A percentile compares a stretch with the other conserved stretches of the same genome.
These are phyloP conservation scores for Eriocheir sinensis DNA, from an alignment of 1,140 invertebrate genomes.

Conservation along the genomic window DNA sequence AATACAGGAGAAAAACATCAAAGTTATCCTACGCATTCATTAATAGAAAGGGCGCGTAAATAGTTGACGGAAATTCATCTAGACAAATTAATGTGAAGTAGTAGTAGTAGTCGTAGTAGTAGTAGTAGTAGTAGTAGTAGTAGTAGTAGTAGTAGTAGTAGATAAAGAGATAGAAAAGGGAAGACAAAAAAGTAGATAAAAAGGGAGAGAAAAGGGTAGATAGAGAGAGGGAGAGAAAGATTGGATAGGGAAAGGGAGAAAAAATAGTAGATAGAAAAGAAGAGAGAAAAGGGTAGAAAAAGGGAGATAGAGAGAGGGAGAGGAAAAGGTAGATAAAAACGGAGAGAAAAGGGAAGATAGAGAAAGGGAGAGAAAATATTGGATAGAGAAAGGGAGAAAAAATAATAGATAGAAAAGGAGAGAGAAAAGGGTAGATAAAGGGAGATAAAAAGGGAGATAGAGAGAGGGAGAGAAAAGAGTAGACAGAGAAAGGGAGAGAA, in stretches of 20 bases:
- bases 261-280: not conserved
- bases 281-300: not conserved
- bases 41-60: not conserved
- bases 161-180: not conserved
- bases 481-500: not conserved
- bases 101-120: constrained; percentile 52
- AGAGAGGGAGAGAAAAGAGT: not conserved
- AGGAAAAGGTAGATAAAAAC: not conserved
- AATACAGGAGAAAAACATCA: not conserved
- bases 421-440: not conserved
- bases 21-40: not conserved
- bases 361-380: not conserved
- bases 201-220: not conserved
- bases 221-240: not conserved
- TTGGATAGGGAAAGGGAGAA: too few relatives aligned
- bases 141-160: constrained; percentile 33
- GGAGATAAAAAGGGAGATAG: not conserved
- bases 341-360: not conserved
- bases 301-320: not conserved
- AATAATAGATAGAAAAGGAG: not conserved
- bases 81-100: not conserved
- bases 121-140: constrained; percentile 58
- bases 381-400: not conserved
- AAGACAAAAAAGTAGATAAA: not conserved
- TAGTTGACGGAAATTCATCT: not conserved